Evolutionary conservation across 2,888 invertebrate genomes (phyloP).

Genomic region (Eurois occulta): DNA sequence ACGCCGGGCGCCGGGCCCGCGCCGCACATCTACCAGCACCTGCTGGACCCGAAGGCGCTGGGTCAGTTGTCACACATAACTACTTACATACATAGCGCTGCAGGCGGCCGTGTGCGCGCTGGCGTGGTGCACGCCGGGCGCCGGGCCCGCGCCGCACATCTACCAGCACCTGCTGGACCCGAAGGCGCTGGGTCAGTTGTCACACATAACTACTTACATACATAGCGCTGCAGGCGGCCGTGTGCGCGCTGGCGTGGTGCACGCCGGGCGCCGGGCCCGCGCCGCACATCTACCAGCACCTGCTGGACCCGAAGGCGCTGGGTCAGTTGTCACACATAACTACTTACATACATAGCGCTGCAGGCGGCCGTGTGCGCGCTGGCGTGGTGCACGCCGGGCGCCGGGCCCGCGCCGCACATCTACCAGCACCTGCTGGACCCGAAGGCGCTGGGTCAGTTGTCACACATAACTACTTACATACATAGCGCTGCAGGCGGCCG

Average conservation of each 20-base stretch:
- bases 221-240: conserved; percentile 81
- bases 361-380: conserved; percentile 87
- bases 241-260: conserved; percentile 88
- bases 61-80: conserved; percentile 69
- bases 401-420: conserved; percentile 78
- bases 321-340: conserved; percentile 69
- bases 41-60: conserved; percentile 81
- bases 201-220: neutral
- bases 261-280: conserved; percentile 80
- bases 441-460: conserved; percentile 77
- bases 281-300: conserved; percentile 78
- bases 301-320: conserved; percentile 81
- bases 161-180: conserved; percentile 83
- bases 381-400: conserved; percentile 83
- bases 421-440: conserved; percentile 83
- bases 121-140: conserved; percentile 83
- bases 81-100: conserved; percentile 69
- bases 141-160: conserved; percentile 78
- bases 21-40: conserved; percentile 78
- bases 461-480: conserved; percentile 1
- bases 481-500: conserved; percentile 81
- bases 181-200: conserved; percentile 76
- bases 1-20: conserved; percentile 79
- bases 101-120: conserved; percentile 87
- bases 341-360: conserved; percentile 69